These are phyloP conservation scores for Pogoniulus pusillus DNA, from an alignment of 2,797 vertebrate species.

Conservation along the genomic window DNA sequence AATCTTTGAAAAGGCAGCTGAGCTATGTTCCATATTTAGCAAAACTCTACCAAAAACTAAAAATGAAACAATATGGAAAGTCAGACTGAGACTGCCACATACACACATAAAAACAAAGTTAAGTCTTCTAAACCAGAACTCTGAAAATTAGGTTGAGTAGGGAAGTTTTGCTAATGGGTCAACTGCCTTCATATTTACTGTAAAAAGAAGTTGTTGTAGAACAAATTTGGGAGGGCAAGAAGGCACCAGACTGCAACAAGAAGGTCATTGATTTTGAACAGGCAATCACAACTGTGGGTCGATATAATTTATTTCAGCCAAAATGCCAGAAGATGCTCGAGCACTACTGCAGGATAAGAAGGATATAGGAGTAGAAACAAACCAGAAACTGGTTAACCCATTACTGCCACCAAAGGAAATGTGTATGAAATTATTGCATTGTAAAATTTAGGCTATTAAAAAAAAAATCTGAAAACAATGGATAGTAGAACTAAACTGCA, in stretches of 20 bases:
- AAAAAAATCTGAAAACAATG: not conserved
- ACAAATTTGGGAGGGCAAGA: not conserved
- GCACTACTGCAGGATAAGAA: not conserved
- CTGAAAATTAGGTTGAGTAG: not conserved
- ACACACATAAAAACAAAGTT: not conserved
- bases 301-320: not conserved
- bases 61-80: not conserved
- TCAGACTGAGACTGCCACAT: not conserved
- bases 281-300: not conserved
- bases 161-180: not conserved
- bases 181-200: not conserved
- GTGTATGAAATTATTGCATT: not conserved
- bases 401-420: not conserved
- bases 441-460: not conserved
- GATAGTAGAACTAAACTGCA: not conserved
- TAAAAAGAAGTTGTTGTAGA: not conserved
- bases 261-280: not conserved
- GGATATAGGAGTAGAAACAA: no score
- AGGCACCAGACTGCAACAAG: not conserved
- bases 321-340: rapidly evolving
- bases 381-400: not conserved
- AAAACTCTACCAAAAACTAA: not conserved
- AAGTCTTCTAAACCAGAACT: not conserved
- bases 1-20: not conserved
- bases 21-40: not conserved